Evolutionary conservation across 2,113 vertebrate species (phyloP).

Genomic region (Semicossyphus pulcher): DNA sequence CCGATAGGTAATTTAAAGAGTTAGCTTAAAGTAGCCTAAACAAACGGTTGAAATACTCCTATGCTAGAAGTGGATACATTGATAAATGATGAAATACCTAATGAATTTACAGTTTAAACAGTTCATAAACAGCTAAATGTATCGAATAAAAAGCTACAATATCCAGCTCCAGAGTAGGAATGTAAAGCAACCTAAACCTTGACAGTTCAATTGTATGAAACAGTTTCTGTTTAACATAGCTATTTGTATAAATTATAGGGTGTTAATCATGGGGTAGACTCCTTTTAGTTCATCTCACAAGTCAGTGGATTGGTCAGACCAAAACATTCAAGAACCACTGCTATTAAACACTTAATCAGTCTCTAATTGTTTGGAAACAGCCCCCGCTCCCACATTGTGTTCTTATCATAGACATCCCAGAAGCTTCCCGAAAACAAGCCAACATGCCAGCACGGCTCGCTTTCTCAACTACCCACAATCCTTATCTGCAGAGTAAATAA

Average conservation of each 20-base stretch:
- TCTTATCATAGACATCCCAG: constrained; percentile 74
- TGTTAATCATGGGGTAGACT: too few species aligned
- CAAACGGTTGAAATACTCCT: not conserved
- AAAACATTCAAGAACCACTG: not conserved
- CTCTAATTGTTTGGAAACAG: constrained; percentile 39
- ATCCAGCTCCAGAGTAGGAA: not conserved
- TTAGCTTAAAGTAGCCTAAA: too few species aligned
- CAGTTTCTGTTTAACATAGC: too few species aligned
- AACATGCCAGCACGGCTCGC: constrained; percentile 55
- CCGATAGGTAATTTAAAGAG: not conserved
- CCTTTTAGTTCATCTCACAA: too few species aligned
- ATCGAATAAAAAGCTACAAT: not conserved
- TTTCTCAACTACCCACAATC: constrained; percentile 57
- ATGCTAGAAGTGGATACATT: not conserved
- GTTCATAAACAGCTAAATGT: not conserved
- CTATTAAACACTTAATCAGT: not conserved
- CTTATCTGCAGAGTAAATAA: constrained; percentile 76
- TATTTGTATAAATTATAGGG: not conserved
- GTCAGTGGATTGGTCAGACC: not conserved
- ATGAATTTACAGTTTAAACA: too few species aligned
- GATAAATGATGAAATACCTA: too few species aligned
- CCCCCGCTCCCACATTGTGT: constrained; percentile 31
- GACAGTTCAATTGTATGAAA: too few species aligned
- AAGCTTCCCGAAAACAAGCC: constrained; percentile 68
- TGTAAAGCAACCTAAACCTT: too few species aligned